Base-by-base conservation (phyloP, 2,113 vertebrate genomes). In the Hypanus sabinus region DNA sequence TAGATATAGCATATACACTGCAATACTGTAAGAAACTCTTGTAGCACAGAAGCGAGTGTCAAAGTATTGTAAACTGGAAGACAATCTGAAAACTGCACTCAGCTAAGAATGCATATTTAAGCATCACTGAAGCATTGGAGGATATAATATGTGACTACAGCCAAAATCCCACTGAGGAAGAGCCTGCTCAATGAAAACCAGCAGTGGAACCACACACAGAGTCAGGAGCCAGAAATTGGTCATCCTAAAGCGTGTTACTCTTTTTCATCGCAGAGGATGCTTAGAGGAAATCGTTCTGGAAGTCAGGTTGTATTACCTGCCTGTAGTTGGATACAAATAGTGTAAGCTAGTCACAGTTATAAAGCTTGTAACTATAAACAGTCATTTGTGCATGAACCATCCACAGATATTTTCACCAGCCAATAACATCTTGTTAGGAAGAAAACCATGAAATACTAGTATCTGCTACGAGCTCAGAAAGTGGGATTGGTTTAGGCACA, bases 281-380 rank as follows among this genome's bases (percentile, higher is more conserved):
- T 87, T 27, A 27, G 22, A 60, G 24, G 11, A 24, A 55, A 24
- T 87, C 0, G 55, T 24, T 16, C 57, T 87, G 55, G 57, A 11
- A 30, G 14, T 11, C 57, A 62, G 3, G 0, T 87, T 62, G 27
- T n/a, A 60, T 87, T n/a, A n/a, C 30, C 62, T 87, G 80, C 55
- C 27, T 60, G 57, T 5, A 10, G n/a, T 6, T 87, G 57, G 4
- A 30, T 62, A 62, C n/a, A 60, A 87, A 16, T 87, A 5, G 79
- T 8, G 27, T 18, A 85, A 85, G 11, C 30, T 22, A 57, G 24
- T 85, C 24, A 11, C 22, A 60, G 55, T 10, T 12, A 24, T 62
- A 87, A 87, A 87, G 81, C 22, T 85, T 85, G 22, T 85, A 24
- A 14, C n/a, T 87, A 60, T 60, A 87, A 87, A 27, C 46, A 85